phyloP scores from a whole-genome alignment of 2,888 invertebrate genomes.

The Nephrotoma appendiculata region DNA sequence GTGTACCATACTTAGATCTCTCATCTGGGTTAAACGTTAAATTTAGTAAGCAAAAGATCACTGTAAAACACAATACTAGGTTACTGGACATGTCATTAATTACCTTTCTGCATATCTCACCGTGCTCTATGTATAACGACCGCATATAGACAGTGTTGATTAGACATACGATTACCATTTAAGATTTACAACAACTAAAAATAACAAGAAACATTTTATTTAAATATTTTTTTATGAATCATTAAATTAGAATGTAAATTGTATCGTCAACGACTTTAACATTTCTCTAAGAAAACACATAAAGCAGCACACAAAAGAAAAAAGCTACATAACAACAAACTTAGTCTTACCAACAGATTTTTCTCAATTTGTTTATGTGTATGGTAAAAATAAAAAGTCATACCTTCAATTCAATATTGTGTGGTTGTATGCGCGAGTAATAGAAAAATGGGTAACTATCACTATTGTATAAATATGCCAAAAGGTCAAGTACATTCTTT shows the following conservation, averaged over 20 bases:
- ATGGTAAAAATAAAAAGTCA: neutral
- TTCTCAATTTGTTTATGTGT: neutral
- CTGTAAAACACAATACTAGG: neutral
- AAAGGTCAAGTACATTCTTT: neutral
- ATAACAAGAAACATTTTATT: too few species aligned
- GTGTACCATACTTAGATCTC: too few species aligned
- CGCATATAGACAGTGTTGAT: neutral
- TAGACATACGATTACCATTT: neutral
- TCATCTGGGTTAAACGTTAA: neutral
- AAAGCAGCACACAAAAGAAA: neutral
- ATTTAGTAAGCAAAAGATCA: neutral
- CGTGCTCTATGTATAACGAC: neutral
- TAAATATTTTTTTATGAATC: neutral
- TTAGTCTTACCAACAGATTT: neutral
- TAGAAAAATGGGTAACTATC: neutral
- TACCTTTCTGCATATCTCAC: neutral
- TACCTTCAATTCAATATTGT: neutral
- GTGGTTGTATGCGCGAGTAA: neutral
- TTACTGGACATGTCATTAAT: neutral
- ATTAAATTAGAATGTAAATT: neutral
- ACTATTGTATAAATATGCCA: neutral
- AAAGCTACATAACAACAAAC: neutral
- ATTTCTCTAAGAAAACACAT: neutral
- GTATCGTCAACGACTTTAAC: neutral
- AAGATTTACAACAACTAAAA: neutral